These are phyloP conservation scores for Orussus abietinus DNA, from an alignment of 1,140 invertebrate species.

Conservation along the genomic window DNA sequence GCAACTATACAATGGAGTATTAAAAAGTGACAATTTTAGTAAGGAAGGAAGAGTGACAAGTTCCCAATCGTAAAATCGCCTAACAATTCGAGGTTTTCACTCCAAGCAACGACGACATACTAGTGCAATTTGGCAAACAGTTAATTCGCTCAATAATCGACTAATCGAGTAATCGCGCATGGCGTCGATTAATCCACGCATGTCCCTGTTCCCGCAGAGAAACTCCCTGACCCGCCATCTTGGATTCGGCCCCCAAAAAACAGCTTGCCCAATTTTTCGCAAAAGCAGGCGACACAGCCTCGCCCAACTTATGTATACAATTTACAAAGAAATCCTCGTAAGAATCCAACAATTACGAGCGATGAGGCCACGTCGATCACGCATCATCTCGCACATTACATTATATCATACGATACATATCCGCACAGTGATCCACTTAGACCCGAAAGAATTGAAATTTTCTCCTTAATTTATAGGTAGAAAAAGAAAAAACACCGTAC, in stretches of 20 bases:
- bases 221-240: too few relatives aligned
- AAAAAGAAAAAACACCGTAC: neutral
- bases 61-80: too few relatives aligned
- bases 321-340: neutral
- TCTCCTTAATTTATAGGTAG: neutral
- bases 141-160: neutral
- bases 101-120: too few relatives aligned
- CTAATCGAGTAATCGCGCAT: neutral
- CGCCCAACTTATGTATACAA: neutral
- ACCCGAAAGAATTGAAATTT: neutral
- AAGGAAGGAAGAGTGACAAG: too few relatives aligned
- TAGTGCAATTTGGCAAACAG: too few relatives aligned
- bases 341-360: constrained; percentile 2
- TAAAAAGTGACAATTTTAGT: too few relatives aligned
- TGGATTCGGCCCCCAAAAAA: too few relatives aligned
- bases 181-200: neutral
- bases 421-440: neutral
- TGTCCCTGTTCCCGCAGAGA: neutral
- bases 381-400: neutral
- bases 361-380: constrained; percentile 7
- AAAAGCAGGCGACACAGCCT: neutral
- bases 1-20: too few relatives aligned
- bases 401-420: neutral
- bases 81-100: too few relatives aligned
- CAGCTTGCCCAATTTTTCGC: too few relatives aligned